Conservation (phyloP, 2,888 invertebrate genomes). For the Lissonota sp. region DNA sequence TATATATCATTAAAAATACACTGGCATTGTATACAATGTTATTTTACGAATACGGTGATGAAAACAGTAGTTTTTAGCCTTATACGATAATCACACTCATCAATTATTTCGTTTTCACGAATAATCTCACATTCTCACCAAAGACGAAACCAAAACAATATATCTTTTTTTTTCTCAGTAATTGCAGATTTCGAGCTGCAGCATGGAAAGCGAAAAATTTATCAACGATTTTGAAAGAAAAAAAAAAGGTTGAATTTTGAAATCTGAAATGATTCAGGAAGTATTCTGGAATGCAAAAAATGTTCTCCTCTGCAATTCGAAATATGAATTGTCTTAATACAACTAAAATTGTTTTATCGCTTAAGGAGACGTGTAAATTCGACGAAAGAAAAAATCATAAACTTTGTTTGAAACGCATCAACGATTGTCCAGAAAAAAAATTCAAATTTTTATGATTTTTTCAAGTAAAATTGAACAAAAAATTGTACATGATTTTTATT, state of each 20-base stretch:
- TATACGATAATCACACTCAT: slow-evolving; percentile 58
- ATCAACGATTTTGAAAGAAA: background rate
- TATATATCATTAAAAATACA: slow-evolving; percentile 69
- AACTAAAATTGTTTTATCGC: too few relatives aligned
- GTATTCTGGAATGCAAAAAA: background rate
- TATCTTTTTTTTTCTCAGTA: background rate
- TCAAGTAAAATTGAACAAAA: too few relatives aligned
- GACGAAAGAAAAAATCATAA: too few relatives aligned
- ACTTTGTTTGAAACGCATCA: too few relatives aligned
- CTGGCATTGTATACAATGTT: slow-evolving; percentile 68
- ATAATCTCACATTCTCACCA: slow-evolving; percentile 36
- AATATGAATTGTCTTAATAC: slow-evolving; percentile 2
- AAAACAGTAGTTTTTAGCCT: slow-evolving; percentile 59
- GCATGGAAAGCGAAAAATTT: background rate
- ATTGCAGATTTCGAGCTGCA: slow-evolving; percentile 13
- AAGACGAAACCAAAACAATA: slow-evolving; percentile 5
- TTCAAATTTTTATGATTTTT: too few relatives aligned
- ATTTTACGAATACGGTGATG: slow-evolving; percentile 58
- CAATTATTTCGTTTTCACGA: slow-evolving; percentile 42
- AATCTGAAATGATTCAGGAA: too few relatives aligned
- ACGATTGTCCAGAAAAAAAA: too few relatives aligned
- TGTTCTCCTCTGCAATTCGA: slow-evolving; percentile 15
- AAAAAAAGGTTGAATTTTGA: slow-evolving; percentile 7
- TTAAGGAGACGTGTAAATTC: too few relatives aligned
- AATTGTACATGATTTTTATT: too few relatives aligned